phyloP scores from a whole-genome alignment of 2,113 vertebrate species.

The Tupaia chinensis region DNA sequence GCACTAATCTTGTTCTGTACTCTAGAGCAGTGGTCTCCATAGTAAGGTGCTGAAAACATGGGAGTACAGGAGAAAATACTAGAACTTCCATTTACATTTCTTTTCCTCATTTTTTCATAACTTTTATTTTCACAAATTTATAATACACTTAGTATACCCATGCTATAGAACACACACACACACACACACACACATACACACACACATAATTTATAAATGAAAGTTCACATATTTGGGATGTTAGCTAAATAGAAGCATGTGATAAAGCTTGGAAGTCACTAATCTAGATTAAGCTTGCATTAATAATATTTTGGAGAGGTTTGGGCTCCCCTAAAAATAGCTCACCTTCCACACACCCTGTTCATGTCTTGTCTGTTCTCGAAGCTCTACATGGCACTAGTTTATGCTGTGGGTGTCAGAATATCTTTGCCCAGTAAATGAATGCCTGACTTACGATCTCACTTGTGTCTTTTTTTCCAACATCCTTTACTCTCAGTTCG shows the following conservation, averaged over 20 bases:
- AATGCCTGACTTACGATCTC: background rate
- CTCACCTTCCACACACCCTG: background rate
- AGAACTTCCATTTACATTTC: background rate
- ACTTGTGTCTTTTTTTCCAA: background rate
- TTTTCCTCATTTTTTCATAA: background rate
- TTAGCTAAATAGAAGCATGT: background rate
- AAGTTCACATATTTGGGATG: background rate
- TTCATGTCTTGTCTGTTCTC: background rate
- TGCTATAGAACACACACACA: background rate
- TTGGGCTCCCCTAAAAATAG: background rate
- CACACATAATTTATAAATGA: background rate
- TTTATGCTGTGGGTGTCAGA: background rate
- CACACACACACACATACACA: accelerated
- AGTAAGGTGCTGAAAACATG: background rate
- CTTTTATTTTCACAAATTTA: background rate
- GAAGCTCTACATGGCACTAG: background rate
- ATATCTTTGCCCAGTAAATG: background rate
- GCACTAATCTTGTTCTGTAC: background rate
- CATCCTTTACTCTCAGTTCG: background rate
- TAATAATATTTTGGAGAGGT: too few species aligned
- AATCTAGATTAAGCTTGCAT: background rate
- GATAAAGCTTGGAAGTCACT: background rate
- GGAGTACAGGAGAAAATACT: background rate
- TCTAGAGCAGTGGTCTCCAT: background rate
- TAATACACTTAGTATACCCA: background rate